Percentiles rank a stretch among this genome's conserved stretches.
phyloP scores from a whole-genome alignment of 2,113 vertebrate genomes.

The Maccullochella peelii region DNA sequence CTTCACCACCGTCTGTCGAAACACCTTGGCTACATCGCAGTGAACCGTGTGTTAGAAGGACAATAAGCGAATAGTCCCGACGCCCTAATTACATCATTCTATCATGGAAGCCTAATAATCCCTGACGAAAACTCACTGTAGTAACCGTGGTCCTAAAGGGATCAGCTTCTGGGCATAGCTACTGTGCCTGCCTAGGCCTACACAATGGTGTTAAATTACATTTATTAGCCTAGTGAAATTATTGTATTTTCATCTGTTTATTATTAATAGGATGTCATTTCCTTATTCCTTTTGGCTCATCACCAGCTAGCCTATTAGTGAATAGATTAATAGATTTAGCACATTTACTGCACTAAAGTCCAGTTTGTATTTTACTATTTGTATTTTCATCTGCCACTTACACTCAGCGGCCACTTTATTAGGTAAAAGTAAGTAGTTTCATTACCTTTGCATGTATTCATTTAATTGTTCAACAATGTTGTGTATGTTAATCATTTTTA shows the following conservation, averaged over 20 bases:
- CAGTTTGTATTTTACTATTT: not conserved
- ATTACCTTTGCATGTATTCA: too few relatives aligned
- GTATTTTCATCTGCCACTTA: not conserved
- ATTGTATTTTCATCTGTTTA: not conserved
- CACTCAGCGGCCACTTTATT: too few relatives aligned
- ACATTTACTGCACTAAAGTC: not conserved
- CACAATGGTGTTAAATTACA: not conserved
- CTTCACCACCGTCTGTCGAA: slow-evolving; percentile 21
- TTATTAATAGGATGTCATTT: not conserved
- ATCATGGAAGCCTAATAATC: not conserved
- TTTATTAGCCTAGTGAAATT: not conserved
- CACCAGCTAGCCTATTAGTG: not conserved
- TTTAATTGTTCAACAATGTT: too few relatives aligned
- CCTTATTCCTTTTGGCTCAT: not conserved
- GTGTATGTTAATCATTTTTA: too few relatives aligned
- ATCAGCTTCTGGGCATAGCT: not conserved
- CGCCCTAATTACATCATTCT: not conserved
- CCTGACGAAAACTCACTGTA: not conserved
- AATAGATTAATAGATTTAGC: too few relatives aligned
- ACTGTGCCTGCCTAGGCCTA: not conserved
- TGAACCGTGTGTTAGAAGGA: not conserved
- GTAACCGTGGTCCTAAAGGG: too few relatives aligned
- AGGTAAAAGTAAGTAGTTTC: not conserved
- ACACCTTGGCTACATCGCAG: not conserved
- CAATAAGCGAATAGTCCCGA: not conserved